phyloP scores from a whole-genome alignment of 2,888 invertebrate species.

The Dryocosmus kuriphilus region DNA sequence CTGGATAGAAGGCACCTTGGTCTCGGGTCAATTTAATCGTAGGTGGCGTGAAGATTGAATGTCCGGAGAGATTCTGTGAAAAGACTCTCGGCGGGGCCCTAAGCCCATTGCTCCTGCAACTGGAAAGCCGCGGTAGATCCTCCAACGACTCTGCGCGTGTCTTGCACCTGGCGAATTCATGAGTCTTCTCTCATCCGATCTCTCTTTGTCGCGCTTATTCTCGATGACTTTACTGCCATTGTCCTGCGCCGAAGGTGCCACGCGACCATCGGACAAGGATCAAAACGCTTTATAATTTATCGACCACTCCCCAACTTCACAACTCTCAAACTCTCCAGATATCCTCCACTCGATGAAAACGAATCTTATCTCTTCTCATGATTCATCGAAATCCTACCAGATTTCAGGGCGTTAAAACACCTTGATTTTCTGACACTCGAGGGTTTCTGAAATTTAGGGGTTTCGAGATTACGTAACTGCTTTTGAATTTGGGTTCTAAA shows the following conservation, averaged over 20 bases:
- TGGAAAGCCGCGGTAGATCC: conserved; percentile 47
- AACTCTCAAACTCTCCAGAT: neutral
- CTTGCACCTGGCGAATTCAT: conserved; percentile 56
- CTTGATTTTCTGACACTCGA: neutral
- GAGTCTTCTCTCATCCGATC: conserved; percentile 40
- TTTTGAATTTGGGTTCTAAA: neutral
- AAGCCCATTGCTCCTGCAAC: conserved; percentile 26
- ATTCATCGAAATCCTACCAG: conserved; percentile 3
- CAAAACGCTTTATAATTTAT: conserved; percentile 44
- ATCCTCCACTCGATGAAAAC: conserved; percentile 25
- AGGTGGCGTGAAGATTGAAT: conserved; percentile 71
- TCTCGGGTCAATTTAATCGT: conserved; percentile 68
- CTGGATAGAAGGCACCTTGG: conserved; percentile 46
- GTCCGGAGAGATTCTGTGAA: conserved; percentile 54
- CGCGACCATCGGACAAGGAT: conserved; percentile 49
- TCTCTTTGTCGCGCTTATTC: conserved; percentile 52
- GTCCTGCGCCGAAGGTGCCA: conserved; percentile 52
- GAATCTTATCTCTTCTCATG: conserved; percentile 25
- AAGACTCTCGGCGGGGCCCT: conserved; percentile 43
- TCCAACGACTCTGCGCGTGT: conserved; percentile 52
- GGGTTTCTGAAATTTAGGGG: neutral
- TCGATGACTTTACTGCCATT: conserved; percentile 48
- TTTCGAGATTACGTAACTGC: neutral
- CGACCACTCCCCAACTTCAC: conserved; percentile 26
- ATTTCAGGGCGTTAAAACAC: conserved; percentile 10